Base-by-base conservation (phyloP, 2,888 invertebrate species). In the Metellina segmentata region DNA sequence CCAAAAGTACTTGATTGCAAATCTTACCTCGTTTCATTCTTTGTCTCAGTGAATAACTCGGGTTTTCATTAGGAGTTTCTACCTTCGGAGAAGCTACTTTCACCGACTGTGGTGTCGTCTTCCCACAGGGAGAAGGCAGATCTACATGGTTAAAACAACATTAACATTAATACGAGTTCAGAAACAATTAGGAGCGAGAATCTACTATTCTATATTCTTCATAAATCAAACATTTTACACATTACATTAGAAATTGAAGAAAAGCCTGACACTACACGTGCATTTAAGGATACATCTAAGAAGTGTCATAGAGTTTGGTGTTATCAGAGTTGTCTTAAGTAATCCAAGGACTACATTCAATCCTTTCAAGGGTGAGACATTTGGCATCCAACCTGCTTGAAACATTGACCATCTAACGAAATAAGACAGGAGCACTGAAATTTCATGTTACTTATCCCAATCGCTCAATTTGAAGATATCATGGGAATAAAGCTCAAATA, bases 1-100 rank as follows among this genome's bases (percentile, higher is more conserved):
- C 34, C 34, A 34, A 34, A 34, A 34, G 34, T 34, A 34, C 34
- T 34, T 34, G 1, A 34, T 34, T 34, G 34, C 13, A 74, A 52
- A 53, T 48, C 49, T 70, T 77, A 77, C 89, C 82, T 70, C 52
- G 52, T 52, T 89, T 89, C 69, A 82, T 89, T 82, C 81, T 69
- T 51, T 77, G 89, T 20, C 89, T 49, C n/a, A 61, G 19, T 34
- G 82, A 77, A 71, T 70, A 72, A 49, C 79, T n/a, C 7, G 61
- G 49, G 6, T 82, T 74, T 75, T 49, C 75, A 8, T 75, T 51
- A 52, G 89, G 34, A 52, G 52, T 71, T 70, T 69, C 78, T 19
- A 70, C 69, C 19, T 82, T 48, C 51, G 71, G 2, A 49, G 49
- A 8, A 82, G 13, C n/a, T 19, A n/a, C 16, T 19, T 48, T 34